Conservation (phyloP, 2,888 invertebrate genomes). For the Augochlorella aurata region DNA sequence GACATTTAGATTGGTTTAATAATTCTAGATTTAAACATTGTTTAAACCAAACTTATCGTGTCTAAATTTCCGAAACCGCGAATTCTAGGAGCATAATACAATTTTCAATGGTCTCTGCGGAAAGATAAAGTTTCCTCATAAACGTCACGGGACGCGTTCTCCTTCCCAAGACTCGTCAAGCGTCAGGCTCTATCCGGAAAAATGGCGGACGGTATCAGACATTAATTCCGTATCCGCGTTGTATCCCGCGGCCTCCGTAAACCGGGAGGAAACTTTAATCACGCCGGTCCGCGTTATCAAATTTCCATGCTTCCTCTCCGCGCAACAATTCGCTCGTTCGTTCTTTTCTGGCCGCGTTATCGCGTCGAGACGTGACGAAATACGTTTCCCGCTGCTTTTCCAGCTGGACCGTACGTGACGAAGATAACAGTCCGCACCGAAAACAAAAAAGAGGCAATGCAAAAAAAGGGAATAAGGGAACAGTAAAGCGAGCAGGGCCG, state of each 20-base stretch:
- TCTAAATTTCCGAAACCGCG: background rate
- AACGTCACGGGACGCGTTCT: background rate
- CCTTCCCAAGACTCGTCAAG: background rate
- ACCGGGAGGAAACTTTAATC: conserved; percentile 39
- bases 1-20: too few relatives aligned
- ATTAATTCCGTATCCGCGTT: conserved; percentile 9
- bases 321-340: conserved; percentile 17
- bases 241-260: background rate
- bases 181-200: background rate
- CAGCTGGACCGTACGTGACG: conserved; percentile 40
- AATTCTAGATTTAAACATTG: too few relatives aligned
- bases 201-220: background rate
- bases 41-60: background rate
- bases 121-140: background rate
- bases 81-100: background rate
- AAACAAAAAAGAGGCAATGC: background rate
- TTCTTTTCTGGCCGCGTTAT: conserved; percentile 35
- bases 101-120: background rate
- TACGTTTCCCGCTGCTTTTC: conserved; percentile 41
- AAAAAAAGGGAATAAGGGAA: background rate
- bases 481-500: background rate
- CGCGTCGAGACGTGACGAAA: conserved; percentile 54
- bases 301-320: conserved; percentile 43
- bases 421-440: conserved; percentile 33
- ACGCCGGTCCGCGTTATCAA: conserved; percentile 36